Percentiles rank a stretch among this genome's conserved stretches.
These are phyloP conservation scores for Caenorhabditis sp. DNA, from an alignment of 2,888 invertebrate genomes.

Conservation along the genomic window DNA sequence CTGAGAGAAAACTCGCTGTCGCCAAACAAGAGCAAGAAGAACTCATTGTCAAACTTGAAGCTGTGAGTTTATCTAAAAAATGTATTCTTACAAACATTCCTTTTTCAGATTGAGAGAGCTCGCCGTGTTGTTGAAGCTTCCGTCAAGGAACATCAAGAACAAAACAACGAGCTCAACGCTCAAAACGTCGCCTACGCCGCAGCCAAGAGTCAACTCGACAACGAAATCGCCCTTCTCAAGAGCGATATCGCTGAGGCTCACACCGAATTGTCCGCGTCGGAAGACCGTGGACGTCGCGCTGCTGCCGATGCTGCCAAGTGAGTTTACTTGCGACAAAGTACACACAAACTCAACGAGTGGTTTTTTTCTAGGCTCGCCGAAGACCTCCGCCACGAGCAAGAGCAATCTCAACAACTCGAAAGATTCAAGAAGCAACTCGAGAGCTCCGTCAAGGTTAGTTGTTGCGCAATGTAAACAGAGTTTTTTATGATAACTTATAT, in stretches of 20 bases:
- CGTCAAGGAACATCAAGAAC: slow-evolving; percentile 94
- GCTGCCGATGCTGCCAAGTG: slow-evolving; percentile 94
- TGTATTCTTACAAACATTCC: background rate
- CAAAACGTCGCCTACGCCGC: slow-evolving; percentile 91
- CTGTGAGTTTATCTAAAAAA: slow-evolving; percentile 73
- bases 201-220: slow-evolving; percentile 98
- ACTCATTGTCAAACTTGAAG: slow-evolving; percentile 94
- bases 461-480: slow-evolving; percentile 7
- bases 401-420: slow-evolving; percentile 81
- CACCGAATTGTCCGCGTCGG: slow-evolving; percentile 96
- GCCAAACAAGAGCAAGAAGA: slow-evolving; percentile 76
- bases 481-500: slow-evolving; percentile 2
- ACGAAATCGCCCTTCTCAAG: slow-evolving; percentile 90
- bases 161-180: slow-evolving; percentile 92
- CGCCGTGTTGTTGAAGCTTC: slow-evolving; percentile 98
- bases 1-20: slow-evolving; percentile 81
- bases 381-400: slow-evolving; percentile 94
- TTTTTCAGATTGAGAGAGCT: slow-evolving; percentile 84
- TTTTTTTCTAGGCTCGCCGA: slow-evolving; percentile 74
- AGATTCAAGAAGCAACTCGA: slow-evolving; percentile 77
- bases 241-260: slow-evolving; percentile 96
- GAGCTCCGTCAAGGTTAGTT: slow-evolving; percentile 65
- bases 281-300: slow-evolving; percentile 93
- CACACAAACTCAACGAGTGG: slow-evolving; percentile 73
- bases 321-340: background rate